Percentiles rank a stretch among this genome's conserved stretches.
phyloP scores from a whole-genome alignment of 2,888 invertebrate species.

The Orthosia gracilis region DNA sequence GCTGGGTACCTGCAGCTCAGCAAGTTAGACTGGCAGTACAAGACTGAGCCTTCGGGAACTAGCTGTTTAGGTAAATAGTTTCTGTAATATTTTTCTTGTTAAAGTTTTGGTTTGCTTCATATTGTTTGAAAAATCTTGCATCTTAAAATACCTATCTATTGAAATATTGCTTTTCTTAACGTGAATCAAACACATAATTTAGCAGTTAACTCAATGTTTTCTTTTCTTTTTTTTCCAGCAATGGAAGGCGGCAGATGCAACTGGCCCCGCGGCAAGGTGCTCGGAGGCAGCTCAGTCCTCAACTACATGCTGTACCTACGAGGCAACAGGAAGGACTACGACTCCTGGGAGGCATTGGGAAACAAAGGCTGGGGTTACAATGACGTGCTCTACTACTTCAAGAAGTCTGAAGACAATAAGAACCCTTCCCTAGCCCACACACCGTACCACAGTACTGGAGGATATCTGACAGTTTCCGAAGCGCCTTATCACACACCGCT shows the following conservation, averaged over 20 bases:
- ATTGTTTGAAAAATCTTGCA: no score
- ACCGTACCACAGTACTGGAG: slow-evolving; percentile 95
- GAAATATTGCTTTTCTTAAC: no score
- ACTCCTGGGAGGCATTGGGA: slow-evolving; percentile 96
- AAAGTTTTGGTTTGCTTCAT: background rate
- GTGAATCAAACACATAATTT: no score
- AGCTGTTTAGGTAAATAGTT: slow-evolving; percentile 93
- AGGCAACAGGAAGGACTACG: slow-evolving; percentile 97
- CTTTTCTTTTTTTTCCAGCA: slow-evolving; percentile 88
- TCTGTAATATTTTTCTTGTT: background rate
- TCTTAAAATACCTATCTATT: no score
- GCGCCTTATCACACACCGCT: slow-evolving; percentile 97
- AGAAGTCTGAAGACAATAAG: slow-evolving; percentile 97
- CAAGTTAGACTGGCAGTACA: slow-evolving; percentile 97
- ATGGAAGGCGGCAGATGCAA: slow-evolving; percentile 96
- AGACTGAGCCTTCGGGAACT: slow-evolving; percentile 96
- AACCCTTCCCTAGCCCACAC: slow-evolving; percentile 96
- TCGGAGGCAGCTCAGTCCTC: slow-evolving; percentile 97
- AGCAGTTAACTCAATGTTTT: background rate
- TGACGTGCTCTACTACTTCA: slow-evolving; percentile 95
- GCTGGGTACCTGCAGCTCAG: slow-evolving; percentile 97
- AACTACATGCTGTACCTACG: slow-evolving; percentile 98
- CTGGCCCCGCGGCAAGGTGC: slow-evolving; percentile 97
- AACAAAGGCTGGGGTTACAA: slow-evolving; percentile 97
- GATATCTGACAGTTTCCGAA: slow-evolving; percentile 96